Evolutionary conservation across 2,888 invertebrate genomes (phyloP).

Genomic region (Hylaea fasciaria): DNA sequence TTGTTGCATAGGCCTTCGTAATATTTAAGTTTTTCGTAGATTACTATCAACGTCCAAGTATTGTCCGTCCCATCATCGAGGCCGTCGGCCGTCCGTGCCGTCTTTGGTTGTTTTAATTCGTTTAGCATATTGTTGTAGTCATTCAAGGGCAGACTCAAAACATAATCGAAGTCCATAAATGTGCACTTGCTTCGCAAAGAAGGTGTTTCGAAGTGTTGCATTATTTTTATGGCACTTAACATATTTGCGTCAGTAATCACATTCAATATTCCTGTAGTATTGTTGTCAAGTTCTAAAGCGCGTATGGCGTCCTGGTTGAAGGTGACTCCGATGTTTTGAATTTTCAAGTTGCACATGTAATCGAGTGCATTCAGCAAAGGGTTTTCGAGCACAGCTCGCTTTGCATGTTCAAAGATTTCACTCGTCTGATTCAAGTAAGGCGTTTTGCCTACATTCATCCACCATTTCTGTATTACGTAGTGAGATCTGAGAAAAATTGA

Average conservation of each 20-base stretch:
- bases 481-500: constrained; percentile 56
- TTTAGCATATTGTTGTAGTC: constrained; percentile 49
- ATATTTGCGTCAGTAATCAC: constrained; percentile 45
- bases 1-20: constrained; percentile 42
- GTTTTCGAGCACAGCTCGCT: constrained; percentile 51
- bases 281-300: constrained; percentile 40
- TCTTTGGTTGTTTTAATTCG: constrained; percentile 46
- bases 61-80: no score
- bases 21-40: constrained; percentile 48
- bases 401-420: constrained; percentile 51
- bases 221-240: constrained; percentile 51
- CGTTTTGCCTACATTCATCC: constrained; percentile 49
- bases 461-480: constrained; percentile 61
- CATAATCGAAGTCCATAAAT: constrained; percentile 54
- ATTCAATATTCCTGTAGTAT: constrained; percentile 39
- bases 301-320: constrained; percentile 42
- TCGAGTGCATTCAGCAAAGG: constrained; percentile 52
- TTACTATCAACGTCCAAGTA: constrained; percentile 45
- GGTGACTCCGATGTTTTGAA: constrained; percentile 47
- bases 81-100: constrained; percentile 2
- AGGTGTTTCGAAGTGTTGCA: constrained; percentile 42
- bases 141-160: constrained; percentile 46
- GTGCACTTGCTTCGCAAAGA: constrained; percentile 32
- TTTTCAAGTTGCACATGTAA: constrained; percentile 49
- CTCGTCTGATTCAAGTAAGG: constrained; percentile 48